Conservation (phyloP, 2,797 vertebrate species). For the Botia kubotai region DNA sequence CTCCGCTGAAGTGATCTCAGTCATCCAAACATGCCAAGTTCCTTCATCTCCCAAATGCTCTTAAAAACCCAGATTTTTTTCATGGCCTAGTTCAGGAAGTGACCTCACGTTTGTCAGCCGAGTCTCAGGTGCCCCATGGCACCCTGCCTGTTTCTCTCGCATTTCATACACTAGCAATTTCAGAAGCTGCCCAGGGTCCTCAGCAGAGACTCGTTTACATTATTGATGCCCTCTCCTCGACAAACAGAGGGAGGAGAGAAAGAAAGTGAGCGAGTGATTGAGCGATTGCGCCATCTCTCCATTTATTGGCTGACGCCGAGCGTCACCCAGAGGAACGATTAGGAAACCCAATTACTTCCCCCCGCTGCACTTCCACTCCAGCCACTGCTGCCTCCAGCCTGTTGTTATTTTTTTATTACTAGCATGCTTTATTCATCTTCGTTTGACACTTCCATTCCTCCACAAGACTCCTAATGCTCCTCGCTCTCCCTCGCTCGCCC, state of each 20-base stretch:
- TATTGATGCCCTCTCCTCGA: slow-evolving; percentile 74
- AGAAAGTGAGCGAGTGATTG: slow-evolving; percentile 71
- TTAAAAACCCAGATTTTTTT: background rate
- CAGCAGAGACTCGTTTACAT: slow-evolving; percentile 76
- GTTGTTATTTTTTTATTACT: slow-evolving; percentile 81
- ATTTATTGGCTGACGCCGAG: slow-evolving; percentile 81
- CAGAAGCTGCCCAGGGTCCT: slow-evolving; percentile 34
- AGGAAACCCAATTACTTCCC: slow-evolving; percentile 82
- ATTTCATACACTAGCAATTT: slow-evolving; percentile 50
- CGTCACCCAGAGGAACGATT: slow-evolving; percentile 79
- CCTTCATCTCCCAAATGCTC: background rate
- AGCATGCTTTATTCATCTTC: slow-evolving; percentile 75
- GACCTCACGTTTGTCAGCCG: slow-evolving; percentile 15
- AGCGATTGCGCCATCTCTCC: slow-evolving; percentile 75
- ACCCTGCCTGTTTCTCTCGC: background rate
- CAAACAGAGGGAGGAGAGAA: slow-evolving; percentile 55
- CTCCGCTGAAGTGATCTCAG: background rate
- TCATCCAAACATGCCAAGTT: background rate
- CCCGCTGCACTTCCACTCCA: slow-evolving; percentile 70
- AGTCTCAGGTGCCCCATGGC: background rate
- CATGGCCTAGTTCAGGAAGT: slow-evolving; percentile 1
- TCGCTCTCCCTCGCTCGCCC: slow-evolving; percentile 48
- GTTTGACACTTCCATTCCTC: slow-evolving; percentile 62
- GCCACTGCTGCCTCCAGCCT: slow-evolving; percentile 71
- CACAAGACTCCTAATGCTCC: slow-evolving; percentile 47